Percentiles rank a stretch among this genome's conserved stretches.
phyloP scores from a whole-genome alignment of 2,113 vertebrate species.

The Aythya baeri region DNA sequence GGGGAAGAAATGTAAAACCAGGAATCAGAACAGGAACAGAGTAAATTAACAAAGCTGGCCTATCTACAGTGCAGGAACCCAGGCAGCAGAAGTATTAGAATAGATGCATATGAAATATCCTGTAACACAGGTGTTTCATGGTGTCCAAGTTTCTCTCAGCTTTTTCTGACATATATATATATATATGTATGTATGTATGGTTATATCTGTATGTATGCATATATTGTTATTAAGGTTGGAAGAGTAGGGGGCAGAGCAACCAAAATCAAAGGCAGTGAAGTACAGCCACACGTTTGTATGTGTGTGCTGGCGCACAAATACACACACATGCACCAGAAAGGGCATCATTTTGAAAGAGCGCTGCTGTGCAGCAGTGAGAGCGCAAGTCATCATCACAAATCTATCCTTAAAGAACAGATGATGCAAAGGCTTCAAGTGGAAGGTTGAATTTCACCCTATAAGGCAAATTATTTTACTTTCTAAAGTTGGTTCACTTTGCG shows the following conservation, averaged over 20 bases:
- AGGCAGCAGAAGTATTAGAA: not conserved
- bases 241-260: not conserved
- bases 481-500: conserved; percentile 16
- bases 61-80: not conserved
- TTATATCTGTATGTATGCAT: accelerated
- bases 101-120: not conserved
- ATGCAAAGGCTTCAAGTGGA: not conserved
- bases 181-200: not conserved
- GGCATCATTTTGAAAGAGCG: not conserved
- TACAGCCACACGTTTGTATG: too few relatives aligned
- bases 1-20: conserved; percentile 1
- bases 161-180: accelerated
- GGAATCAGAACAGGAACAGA: not conserved
- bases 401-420: not conserved
- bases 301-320: too few relatives aligned
- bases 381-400: not conserved
- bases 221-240: not conserved
- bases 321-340: too few relatives aligned
- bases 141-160: not conserved
- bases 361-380: not conserved
- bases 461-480: conserved; percentile 29
- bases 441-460: not conserved
- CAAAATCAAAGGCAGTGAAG: not conserved
- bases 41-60: conserved; percentile 12
- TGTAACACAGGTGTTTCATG: not conserved